A percentile compares a stretch with the other conserved stretches of the same genome.
These are phyloP conservation scores for Meteorus sp. DNA, from an alignment of 1,140 invertebrate genomes.

Conservation along the genomic window DNA sequence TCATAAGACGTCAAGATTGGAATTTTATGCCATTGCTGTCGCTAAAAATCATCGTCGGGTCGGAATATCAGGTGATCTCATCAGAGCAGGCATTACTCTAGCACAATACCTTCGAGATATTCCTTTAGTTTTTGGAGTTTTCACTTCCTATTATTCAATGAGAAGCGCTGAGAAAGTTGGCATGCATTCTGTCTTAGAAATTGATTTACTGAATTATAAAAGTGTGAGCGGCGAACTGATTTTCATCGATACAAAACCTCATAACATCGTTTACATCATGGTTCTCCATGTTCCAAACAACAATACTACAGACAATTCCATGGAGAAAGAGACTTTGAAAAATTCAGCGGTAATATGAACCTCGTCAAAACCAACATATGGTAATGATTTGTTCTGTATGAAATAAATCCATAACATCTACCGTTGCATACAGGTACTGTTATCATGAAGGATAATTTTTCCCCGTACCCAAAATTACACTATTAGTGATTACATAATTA, in stretches of 20 bases:
- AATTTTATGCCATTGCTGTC: conserved; percentile 36
- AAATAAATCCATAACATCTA: too few species aligned
- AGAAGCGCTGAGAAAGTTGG: conserved; percentile 28
- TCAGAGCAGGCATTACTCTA: conserved; percentile 19
- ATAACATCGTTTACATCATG: conserved; percentile 33
- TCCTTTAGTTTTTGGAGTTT: conserved; percentile 35
- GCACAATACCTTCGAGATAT: conserved; percentile 11
- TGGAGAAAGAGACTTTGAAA: too few species aligned
- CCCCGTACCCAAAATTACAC: too few species aligned
- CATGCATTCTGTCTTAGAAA: conserved; percentile 23
- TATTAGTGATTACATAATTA: too few species aligned
- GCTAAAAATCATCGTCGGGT: conserved; percentile 26
- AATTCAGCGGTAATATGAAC: too few species aligned
- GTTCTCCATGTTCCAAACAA: conserved; percentile 12
- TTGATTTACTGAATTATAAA: conserved; percentile 31
- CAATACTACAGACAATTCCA: too few species aligned
- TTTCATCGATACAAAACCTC: conserved; percentile 22
- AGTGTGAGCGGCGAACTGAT: conserved; percentile 16
- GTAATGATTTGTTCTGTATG: too few species aligned
- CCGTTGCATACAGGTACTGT: too few species aligned
- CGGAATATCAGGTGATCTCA: conserved; percentile 26
- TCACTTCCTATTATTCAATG: conserved; percentile 34
- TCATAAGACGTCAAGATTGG: conserved; percentile 20
- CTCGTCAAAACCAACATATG: too few species aligned
- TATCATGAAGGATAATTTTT: too few species aligned